phyloP scores from a whole-genome alignment of 2,888 invertebrate genomes.

The Parnassius mnemosyne region DNA sequence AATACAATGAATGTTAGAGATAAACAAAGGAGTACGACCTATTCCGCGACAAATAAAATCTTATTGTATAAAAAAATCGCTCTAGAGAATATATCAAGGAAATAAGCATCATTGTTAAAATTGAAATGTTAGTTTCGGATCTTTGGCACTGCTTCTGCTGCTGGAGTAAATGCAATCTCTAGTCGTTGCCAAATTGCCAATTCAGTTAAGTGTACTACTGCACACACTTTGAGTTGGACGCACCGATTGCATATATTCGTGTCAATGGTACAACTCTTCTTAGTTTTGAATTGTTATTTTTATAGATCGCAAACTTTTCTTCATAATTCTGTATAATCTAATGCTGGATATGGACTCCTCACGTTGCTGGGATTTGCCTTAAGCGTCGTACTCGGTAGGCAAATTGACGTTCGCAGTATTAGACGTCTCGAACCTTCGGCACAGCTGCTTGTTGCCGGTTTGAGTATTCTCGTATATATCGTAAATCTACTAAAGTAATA shows the following conservation, averaged over 20 bases:
- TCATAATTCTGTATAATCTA: neutral
- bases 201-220: slow-evolving; percentile 56
- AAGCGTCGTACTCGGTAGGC: too few relatives aligned
- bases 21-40: neutral
- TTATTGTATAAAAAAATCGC: neutral
- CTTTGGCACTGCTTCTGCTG: slow-evolving; percentile 31
- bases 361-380: too few relatives aligned
- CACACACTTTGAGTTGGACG: slow-evolving; percentile 45
- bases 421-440: too few relatives aligned
- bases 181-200: slow-evolving; percentile 67
- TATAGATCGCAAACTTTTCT: neutral
- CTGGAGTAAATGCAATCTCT: slow-evolving; percentile 37
- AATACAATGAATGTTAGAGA: neutral
- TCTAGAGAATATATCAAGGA: slow-evolving; percentile 12
- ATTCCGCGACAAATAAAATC: neutral
- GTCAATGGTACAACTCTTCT: slow-evolving; percentile 37
- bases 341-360: too few relatives aligned
- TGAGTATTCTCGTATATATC: too few relatives aligned
- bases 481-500: too few relatives aligned
- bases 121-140: slow-evolving; percentile 26
- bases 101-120: slow-evolving; percentile 25
- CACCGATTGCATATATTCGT: slow-evolving; percentile 40
- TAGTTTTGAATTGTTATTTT: neutral
- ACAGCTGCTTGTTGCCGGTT: too few relatives aligned
- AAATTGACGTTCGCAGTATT: too few relatives aligned